A percentile compares a stretch with the other conserved stretches of the same genome.
These are phyloP conservation scores for Benitochromis conjunctus DNA, from an alignment of 2,113 vertebrate species.

Conservation along the genomic window DNA sequence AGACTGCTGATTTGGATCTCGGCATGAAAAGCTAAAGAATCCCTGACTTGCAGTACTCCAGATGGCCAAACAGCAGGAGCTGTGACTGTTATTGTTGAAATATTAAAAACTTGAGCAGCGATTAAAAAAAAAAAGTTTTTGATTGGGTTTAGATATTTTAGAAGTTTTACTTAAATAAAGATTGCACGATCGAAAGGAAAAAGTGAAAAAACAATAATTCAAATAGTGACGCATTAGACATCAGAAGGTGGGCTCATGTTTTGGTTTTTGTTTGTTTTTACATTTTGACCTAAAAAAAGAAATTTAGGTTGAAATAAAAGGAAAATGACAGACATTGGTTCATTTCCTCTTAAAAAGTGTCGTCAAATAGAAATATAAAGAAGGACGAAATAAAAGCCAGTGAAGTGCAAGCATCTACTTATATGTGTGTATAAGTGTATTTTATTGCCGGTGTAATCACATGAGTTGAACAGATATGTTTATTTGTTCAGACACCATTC, in stretches of 20 bases:
- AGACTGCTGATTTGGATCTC: constrained; percentile 39
- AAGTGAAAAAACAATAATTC: not conserved
- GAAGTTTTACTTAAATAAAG: not conserved
- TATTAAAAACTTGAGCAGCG: not conserved
- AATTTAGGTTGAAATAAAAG: not conserved
- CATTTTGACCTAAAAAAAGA: not conserved
- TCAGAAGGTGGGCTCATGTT: not conserved
- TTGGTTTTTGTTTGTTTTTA: not conserved
- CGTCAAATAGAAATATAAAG: not conserved
- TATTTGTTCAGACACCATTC: not conserved
- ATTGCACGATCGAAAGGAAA: not conserved
- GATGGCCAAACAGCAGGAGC: constrained; percentile 45
- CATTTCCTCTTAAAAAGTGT: not conserved
- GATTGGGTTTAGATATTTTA: not conserved
- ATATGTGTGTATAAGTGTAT: not conserved
- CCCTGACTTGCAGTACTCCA: constrained; percentile 48
- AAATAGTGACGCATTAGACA: not conserved
- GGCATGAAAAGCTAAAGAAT: constrained; percentile 37
- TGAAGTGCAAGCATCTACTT: not conserved
- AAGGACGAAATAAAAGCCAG: not conserved
- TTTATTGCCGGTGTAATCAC: not conserved
- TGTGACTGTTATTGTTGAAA: constrained; percentile 11
- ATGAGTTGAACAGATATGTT: not conserved
- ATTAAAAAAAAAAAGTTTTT: not conserved
- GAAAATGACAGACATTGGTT: not conserved